Conservation (phyloP, 2,113 vertebrate species). For the Zosterops hypoxanthus region DNA sequence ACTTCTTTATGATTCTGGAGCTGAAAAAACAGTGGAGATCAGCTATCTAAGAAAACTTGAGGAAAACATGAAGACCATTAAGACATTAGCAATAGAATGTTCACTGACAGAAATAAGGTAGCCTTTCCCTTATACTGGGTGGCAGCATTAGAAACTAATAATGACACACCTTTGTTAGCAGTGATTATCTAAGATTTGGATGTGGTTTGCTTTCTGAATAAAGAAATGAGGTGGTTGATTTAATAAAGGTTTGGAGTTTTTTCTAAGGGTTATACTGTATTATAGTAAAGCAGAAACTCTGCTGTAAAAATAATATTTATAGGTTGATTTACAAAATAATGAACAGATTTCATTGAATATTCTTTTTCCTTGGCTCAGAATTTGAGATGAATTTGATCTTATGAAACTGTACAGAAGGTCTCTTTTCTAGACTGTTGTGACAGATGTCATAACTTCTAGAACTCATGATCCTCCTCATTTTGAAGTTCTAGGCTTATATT, state of each 20-base stretch:
- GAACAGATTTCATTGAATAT: background rate
- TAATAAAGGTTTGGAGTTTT: background rate
- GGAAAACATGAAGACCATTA: slow-evolving; percentile 67
- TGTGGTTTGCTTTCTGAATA: background rate
- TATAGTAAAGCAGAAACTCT: background rate
- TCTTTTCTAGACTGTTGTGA: background rate
- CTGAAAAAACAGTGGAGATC: slow-evolving; percentile 72
- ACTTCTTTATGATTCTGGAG: slow-evolving; percentile 86
- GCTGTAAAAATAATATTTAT: background rate
- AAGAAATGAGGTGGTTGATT: background rate
- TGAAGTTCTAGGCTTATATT: background rate
- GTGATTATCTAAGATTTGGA: background rate
- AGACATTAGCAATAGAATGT: slow-evolving; percentile 82
- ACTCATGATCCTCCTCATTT: background rate
- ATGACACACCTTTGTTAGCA: background rate
- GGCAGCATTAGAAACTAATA: background rate
- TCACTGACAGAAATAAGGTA: slow-evolving; percentile 88
- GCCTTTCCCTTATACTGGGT: background rate
- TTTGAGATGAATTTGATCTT: fast-evolving
- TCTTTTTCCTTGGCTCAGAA: background rate
- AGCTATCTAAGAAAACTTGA: slow-evolving; percentile 79
- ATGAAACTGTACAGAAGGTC: background rate
- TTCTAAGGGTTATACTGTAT: background rate
- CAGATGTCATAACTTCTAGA: background rate
- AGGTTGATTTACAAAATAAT: background rate